phyloP scores from a whole-genome alignment of 2,113 vertebrate species.

The Tychaedon coryphoeus region DNA sequence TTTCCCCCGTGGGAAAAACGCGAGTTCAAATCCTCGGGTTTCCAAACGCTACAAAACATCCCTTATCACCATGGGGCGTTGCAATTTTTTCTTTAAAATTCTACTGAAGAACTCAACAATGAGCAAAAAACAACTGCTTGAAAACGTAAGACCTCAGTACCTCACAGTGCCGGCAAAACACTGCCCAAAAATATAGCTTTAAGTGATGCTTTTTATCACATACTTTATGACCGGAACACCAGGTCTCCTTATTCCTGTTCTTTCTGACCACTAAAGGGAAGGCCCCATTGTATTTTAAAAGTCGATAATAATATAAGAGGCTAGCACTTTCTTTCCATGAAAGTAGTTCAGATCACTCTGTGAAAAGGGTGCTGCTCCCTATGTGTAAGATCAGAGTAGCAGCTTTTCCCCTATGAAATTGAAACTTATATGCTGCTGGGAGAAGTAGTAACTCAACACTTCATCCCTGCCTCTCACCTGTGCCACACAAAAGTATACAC shows the following conservation, averaged over 20 bases:
- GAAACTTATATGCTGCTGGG: neutral
- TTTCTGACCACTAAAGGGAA: accelerated
- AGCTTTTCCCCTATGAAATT: neutral
- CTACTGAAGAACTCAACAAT: neutral
- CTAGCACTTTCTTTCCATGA: neutral
- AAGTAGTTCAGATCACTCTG: neutral
- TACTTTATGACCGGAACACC: neutral
- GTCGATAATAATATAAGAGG: neutral
- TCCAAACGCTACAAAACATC: accelerated
- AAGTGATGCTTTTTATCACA: neutral
- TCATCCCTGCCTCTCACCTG: neutral
- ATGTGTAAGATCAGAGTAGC: neutral
- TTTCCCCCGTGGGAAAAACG: accelerated
- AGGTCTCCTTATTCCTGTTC: neutral
- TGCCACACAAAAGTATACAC: neutral
- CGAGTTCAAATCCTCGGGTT: accelerated
- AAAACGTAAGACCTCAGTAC: accelerated
- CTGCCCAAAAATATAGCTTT: accelerated
- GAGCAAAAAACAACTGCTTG: neutral
- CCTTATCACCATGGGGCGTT: accelerated
- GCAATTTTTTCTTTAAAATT: neutral
- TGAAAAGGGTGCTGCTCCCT: neutral
- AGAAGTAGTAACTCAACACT: neutral
- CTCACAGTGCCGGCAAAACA: neutral
- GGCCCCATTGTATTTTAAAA: neutral